These are phyloP conservation scores for Oxygymnocypris stewartii DNA, from an alignment of 2,113 vertebrate genomes.

Conservation along the genomic window DNA sequence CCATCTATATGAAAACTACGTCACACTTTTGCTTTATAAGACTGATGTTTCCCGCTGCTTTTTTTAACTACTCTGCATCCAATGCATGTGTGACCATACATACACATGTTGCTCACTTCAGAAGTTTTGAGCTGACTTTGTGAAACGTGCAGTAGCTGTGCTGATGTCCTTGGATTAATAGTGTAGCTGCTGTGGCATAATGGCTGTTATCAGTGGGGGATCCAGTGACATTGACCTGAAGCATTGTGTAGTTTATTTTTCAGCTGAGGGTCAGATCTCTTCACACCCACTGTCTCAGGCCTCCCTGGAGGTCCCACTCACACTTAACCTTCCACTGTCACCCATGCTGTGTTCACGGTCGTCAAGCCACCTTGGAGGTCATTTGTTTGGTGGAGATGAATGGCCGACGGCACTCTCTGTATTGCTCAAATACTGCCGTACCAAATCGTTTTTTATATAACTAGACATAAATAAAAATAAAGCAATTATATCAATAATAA, in stretches of 20 bases:
- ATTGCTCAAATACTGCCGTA: not conserved
- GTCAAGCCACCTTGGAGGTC: constrained; percentile 28
- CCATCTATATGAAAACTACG: constrained; percentile 39
- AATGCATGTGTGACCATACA: not conserved
- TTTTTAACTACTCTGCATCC: constrained; percentile 33
- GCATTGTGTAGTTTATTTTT: constrained; percentile 51
- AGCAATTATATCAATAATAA: too few species aligned
- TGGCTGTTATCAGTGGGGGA: constrained; percentile 58
- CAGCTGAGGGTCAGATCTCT: constrained; percentile 44
- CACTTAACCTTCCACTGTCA: constrained; percentile 49
- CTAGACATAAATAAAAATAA: not conserved
- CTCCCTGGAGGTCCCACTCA: constrained; percentile 48
- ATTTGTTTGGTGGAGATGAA: constrained; percentile 6
- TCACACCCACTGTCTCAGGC: constrained; percentile 44
- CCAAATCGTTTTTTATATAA: not conserved
- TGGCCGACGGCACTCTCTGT: not conserved
- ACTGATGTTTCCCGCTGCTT: not conserved
- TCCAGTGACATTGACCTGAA: constrained; percentile 70
- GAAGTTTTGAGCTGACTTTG: constrained; percentile 33
- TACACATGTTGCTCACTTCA: not conserved
- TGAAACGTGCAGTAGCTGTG: constrained; percentile 5
- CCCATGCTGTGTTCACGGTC: constrained; percentile 39
- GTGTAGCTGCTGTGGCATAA: constrained; percentile 61
- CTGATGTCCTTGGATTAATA: constrained; percentile 18
- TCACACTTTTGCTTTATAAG: constrained; percentile 11